Evolutionary conservation across 2,113 vertebrate species (phyloP).

Genomic region (Thryonomys swinderianus): DNA sequence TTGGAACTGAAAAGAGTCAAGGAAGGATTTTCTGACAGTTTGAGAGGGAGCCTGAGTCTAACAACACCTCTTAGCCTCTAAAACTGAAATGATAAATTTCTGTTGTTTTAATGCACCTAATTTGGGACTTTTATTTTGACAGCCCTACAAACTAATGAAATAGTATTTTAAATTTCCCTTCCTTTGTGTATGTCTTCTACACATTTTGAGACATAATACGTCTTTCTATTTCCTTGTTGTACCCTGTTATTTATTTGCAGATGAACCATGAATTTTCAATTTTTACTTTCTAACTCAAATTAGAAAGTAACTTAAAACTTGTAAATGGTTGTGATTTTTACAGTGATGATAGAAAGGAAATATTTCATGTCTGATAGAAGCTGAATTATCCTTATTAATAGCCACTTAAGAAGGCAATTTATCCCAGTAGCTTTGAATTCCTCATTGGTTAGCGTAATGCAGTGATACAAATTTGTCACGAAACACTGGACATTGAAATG

Average conservation of each 20-base stretch:
- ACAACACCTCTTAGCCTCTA: neutral
- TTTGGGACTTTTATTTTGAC: neutral
- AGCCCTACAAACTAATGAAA: neutral
- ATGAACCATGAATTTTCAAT: neutral
- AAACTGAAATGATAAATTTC: neutral
- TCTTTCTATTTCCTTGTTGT: neutral
- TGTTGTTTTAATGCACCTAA: neutral
- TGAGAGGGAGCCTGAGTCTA: neutral
- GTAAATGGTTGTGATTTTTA: conserved; percentile 18
- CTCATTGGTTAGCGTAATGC: conserved; percentile 29
- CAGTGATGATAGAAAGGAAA: conserved; percentile 38
- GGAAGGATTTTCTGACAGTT: neutral
- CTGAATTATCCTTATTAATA: conserved; percentile 62
- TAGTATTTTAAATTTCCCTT: neutral
- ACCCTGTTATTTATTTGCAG: neutral
- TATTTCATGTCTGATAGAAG: neutral
- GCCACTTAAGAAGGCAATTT: neutral
- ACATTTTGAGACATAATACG: neutral
- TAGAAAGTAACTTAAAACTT: conserved; percentile 33
- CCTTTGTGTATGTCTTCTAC: neutral
- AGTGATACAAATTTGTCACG: conserved; percentile 42
- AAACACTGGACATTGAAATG: conserved; percentile 54
- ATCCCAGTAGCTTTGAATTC: conserved; percentile 41
- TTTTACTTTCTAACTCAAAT: conserved; percentile 18
- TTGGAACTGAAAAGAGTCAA: neutral